Evolutionary conservation across 2,888 invertebrate species (phyloP).

Genomic region (Latrodectus elegans): DNA sequence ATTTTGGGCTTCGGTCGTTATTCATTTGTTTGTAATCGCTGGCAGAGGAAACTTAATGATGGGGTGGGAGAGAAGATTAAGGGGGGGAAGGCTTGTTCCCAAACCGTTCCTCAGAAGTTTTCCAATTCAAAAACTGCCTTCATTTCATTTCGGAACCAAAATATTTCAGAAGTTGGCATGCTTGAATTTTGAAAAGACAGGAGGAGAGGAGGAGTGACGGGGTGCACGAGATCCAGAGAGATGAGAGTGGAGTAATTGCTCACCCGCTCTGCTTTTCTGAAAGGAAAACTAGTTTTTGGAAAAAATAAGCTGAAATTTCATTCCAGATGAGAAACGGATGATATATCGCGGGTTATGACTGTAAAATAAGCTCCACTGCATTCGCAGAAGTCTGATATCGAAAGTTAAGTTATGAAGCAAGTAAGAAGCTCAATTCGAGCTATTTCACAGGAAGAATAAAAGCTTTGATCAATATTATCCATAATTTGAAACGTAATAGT

Average conservation of each 20-base stretch:
- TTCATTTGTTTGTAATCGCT: slow-evolving; percentile 69
- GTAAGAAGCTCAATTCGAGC: too few relatives aligned
- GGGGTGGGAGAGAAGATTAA: slow-evolving; percentile 46
- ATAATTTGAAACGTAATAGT: too few relatives aligned
- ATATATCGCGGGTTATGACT: too few relatives aligned
- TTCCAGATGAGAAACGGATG: too few relatives aligned
- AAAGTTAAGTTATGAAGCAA: too few relatives aligned
- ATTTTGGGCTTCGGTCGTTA: slow-evolving; percentile 62
- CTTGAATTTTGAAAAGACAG: slow-evolving; percentile 31
- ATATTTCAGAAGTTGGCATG: slow-evolving; percentile 15
- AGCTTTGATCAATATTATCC: too few relatives aligned
- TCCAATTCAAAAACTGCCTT: slow-evolving; percentile 30
- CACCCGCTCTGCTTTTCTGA: background rate
- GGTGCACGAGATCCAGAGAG: background rate
- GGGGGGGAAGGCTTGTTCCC: slow-evolving; percentile 21
- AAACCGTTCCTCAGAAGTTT: slow-evolving; percentile 36
- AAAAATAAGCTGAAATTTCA: too few relatives aligned
- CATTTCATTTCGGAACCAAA: background rate
- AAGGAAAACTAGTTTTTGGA: too few relatives aligned
- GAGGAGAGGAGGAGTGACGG: background rate
- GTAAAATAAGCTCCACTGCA: too few relatives aligned
- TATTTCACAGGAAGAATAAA: too few relatives aligned
- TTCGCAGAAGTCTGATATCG: too few relatives aligned
- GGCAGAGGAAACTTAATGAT: slow-evolving; percentile 56
- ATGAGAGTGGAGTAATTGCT: background rate